phyloP scores from a whole-genome alignment of 2,888 invertebrate genomes.

The Hydriomena furcata region DNA sequence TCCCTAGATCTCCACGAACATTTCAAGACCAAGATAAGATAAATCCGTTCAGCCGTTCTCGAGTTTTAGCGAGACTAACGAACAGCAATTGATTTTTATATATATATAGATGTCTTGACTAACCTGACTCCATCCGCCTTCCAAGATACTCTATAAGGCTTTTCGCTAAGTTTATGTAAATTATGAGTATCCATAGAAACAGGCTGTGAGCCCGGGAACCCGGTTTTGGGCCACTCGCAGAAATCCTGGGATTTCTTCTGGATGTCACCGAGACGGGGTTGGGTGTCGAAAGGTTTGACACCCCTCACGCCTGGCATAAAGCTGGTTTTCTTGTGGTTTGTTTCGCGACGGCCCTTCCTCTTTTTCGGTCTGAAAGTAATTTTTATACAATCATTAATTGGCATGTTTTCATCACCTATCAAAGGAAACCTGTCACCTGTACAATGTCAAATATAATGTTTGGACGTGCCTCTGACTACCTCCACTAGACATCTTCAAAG shows the following conservation, averaged over 20 bases:
- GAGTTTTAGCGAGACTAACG: too few relatives aligned
- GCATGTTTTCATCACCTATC: too few relatives aligned
- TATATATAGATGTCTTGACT: too few relatives aligned
- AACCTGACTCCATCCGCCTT: constrained; percentile 98
- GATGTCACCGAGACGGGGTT: constrained; percentile 83
- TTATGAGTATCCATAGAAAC: constrained; percentile 97
- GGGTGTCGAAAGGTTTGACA: constrained; percentile 87
- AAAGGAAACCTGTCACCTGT: too few relatives aligned
- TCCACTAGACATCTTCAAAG: too few relatives aligned
- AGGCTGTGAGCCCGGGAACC: constrained; percentile 98
- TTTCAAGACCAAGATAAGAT: too few relatives aligned
- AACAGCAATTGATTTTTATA: too few relatives aligned
- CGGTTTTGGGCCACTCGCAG: constrained; percentile 90
- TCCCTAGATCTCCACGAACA: too few relatives aligned
- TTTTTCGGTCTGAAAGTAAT: constrained; percentile 25
- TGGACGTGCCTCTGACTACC: too few relatives aligned
- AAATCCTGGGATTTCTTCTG: constrained; percentile 89
- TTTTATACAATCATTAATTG: too few relatives aligned
- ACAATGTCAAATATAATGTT: too few relatives aligned
- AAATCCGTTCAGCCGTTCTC: too few relatives aligned
- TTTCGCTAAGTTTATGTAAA: constrained; percentile 87
- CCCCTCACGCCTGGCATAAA: constrained; percentile 96
- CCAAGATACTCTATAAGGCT: constrained; percentile 98
- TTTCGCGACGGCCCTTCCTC: constrained; percentile 78
- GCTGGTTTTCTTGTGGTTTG: constrained; percentile 84